Base-by-base conservation (phyloP, 2,888 invertebrate genomes). In the Saturnia japonica region DNA sequence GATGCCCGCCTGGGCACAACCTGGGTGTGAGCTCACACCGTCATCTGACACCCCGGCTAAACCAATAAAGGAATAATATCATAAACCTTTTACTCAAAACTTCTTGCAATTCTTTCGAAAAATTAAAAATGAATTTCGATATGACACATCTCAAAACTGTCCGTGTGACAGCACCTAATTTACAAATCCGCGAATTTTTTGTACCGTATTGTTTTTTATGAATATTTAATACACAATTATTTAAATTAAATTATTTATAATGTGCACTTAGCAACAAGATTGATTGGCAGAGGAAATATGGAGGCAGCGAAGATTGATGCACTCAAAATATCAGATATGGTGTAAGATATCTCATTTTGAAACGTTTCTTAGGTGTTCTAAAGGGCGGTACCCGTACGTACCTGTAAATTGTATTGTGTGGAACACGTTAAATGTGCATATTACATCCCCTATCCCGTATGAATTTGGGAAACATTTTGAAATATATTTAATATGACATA, bases 321-420 rank as follows among this genome's bases (percentile, higher is more conserved):
- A 60, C 81, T 84, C 11, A 91, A 90, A 75, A 72, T 90, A 34
- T 80, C 91, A 54, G 86, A 89, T 69, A 92, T 91, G 92, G 85
- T 93, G 92, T 93, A 85, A 89, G 92, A 89, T 70, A 57, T 1
- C 9, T 43, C 9, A 1, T 43, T 9, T 43, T 43, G 9, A 12
- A 43, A 12, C 43, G 14, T 43, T 43, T 43, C 9, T 14, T 43
- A 43, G 4, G 43, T 14, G 4, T 9, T 12, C 43, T 34, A 34
- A 34, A 34, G 6, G 34, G 34, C 34, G 6, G 2, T 34, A 34
- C n/a, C n/a, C 34, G 34, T 34, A 34, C 6, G 34, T 34, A 34
- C 6, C 34, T 34, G 34, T 34, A 34, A n/a, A n/a, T n/a, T n/a
- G n/a, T n/a, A n/a, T n/a, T n/a, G n/a, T n/a, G n/a, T 34, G 34